phyloP scores from a whole-genome alignment of 2,113 vertebrate species.

The Malurus elegans region DNA sequence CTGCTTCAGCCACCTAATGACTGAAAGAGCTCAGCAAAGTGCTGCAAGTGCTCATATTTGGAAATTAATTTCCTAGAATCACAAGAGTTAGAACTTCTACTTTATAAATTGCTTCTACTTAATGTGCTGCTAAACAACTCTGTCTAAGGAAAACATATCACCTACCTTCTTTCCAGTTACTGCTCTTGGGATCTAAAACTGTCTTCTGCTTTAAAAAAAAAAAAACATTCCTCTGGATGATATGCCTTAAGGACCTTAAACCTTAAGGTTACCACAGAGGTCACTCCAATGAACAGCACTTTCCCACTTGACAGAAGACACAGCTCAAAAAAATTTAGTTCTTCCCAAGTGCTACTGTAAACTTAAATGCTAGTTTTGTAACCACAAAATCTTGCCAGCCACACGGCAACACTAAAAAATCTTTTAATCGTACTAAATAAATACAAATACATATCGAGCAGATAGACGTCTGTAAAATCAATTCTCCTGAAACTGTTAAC shows the following conservation, averaged over 20 bases:
- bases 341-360: background rate
- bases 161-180: background rate
- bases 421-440: background rate
- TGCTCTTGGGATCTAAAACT: background rate
- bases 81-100: background rate
- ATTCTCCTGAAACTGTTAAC: background rate
- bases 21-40: background rate
- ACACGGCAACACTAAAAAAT: background rate
- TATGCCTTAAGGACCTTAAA: background rate
- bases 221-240: background rate
- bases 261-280: background rate
- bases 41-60: background rate
- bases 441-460: background rate
- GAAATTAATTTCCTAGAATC: background rate
- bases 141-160: background rate
- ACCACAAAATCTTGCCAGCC: background rate
- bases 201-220: background rate
- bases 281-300: background rate
- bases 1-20: background rate
- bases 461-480: background rate
- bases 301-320: background rate
- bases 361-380: background rate
- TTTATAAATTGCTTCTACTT: background rate
- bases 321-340: background rate
- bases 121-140: background rate